phyloP scores from a whole-genome alignment of 2,797 vertebrate genomes.

The Parauchenoglanis ngamensis region DNA sequence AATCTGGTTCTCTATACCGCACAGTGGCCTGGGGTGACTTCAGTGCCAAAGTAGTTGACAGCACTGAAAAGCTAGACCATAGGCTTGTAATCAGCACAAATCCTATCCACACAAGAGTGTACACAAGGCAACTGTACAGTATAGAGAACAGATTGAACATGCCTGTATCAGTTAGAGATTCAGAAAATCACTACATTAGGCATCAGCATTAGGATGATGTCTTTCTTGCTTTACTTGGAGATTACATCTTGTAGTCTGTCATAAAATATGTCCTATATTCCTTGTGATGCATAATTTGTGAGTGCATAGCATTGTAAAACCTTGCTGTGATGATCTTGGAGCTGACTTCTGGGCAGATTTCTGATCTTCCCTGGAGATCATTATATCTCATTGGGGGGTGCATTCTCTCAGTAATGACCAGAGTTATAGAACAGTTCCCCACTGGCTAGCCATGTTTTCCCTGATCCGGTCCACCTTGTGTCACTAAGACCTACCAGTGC shows the following conservation, averaged over 20 bases:
- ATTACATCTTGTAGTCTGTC: neutral
- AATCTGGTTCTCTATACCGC: too few species aligned
- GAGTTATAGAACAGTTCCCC: neutral
- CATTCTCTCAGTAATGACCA: neutral
- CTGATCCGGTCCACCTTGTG: neutral
- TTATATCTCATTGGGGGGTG: neutral
- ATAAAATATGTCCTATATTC: neutral
- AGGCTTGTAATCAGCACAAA: too few species aligned
- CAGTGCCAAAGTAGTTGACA: too few species aligned
- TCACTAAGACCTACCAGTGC: neutral
- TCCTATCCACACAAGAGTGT: too few species aligned
- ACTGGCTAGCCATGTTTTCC: neutral
- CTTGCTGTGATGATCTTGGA: neutral
- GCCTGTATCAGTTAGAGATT: neutral
- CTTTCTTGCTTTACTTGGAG: neutral
- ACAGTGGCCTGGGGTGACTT: too few species aligned
- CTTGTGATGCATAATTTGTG: neutral
- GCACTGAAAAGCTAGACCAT: too few species aligned
- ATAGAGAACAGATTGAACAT: too few species aligned
- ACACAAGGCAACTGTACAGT: too few species aligned
- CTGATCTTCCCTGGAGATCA: neutral
- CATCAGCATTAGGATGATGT: neutral
- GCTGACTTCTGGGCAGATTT: neutral
- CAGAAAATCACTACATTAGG: neutral
- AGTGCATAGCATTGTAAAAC: neutral